Evolutionary conservation across 2,888 invertebrate genomes (phyloP).

Genomic region (Lasioglossum vierecki): DNA sequence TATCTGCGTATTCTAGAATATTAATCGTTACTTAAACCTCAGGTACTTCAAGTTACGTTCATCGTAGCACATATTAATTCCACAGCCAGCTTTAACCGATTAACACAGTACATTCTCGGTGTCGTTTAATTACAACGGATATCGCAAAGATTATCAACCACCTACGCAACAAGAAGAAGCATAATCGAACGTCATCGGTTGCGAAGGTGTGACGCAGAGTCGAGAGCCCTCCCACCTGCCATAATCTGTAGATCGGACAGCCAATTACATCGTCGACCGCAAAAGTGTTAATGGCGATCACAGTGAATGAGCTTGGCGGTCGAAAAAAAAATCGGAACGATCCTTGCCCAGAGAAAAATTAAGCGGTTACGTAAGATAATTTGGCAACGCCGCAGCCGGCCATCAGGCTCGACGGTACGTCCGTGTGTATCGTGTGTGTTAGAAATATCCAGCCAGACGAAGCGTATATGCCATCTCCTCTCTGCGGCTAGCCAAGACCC

Average conservation of each 20-base stretch:
- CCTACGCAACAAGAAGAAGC: neutral
- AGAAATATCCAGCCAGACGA: conserved; percentile 76
- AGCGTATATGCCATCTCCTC: conserved; percentile 72
- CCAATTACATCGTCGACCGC: neutral
- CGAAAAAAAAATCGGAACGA: neutral
- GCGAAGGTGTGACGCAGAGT: neutral
- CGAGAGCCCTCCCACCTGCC: conserved; percentile 3
- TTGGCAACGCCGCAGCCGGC: conserved; percentile 81
- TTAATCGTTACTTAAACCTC: no score
- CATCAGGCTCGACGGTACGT: conserved; percentile 67
- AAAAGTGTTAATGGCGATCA: conserved; percentile 4
- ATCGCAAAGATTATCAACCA: neutral
- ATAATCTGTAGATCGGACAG: neutral
- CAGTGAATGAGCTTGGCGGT: neutral
- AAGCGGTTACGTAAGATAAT: conserved; percentile 78
- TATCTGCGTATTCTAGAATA: neutral
- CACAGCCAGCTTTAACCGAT: neutral
- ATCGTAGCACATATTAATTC: neutral
- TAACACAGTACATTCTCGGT: neutral
- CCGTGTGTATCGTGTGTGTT: conserved; percentile 68
- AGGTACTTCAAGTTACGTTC: no score
- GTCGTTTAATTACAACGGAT: neutral
- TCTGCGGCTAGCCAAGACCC: conserved; percentile 70
- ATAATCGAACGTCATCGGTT: neutral
- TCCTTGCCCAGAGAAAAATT: conserved; percentile 44